Base-by-base conservation (phyloP, 2,113 vertebrate species). In the Lepisosteus oculatus region DNA sequence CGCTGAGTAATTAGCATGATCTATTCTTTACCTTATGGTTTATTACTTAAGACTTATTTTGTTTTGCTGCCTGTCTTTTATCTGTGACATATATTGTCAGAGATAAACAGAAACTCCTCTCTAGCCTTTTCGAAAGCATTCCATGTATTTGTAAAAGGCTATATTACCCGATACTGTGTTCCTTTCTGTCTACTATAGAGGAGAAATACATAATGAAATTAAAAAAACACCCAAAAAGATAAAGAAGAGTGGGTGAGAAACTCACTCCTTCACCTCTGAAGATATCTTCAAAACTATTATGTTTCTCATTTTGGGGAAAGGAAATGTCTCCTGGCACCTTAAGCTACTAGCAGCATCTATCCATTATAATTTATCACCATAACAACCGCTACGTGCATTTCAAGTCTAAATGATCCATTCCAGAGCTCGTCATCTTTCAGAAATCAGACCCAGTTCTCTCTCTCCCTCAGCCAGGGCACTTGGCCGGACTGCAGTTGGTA, bases 201-300 rank as follows among this genome's bases (percentile, higher is more conserved):
- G 69, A 87, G 81, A 88, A 89, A 86, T 81, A 84, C 82, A 85
- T 86, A 84, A 79, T 81, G 85, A 85, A 81, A 78, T 78, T 1
- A 29, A 29, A 29, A 29, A 29, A 29, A 29, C 29, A 29, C 29
- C 29, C 29, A 29, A 29, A 29, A 29, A 29, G 29, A 29, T 29
- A 29, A 29, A 29, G 29, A 29, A 29, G 29, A 29, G 2, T 29
- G 29, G 29, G 29, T 29, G 29, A 29, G 29, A 29, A 29, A 2
- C 29, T 29, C 29, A 29, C 29, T 29, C 29, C 29, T 29, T 29
- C 29, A 29, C 29, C 29, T 29, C 29, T 29, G 29, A 29, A 29
- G 29, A 29, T 29, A 29, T 29, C 29, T 29, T 71, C 71, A 43
- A 83, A 84, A 88, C 85, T 85, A 86, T 79, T 79, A 62, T 79